phyloP scores from a whole-genome alignment of 1,140 invertebrate species.

The Magallana gigas region DNA sequence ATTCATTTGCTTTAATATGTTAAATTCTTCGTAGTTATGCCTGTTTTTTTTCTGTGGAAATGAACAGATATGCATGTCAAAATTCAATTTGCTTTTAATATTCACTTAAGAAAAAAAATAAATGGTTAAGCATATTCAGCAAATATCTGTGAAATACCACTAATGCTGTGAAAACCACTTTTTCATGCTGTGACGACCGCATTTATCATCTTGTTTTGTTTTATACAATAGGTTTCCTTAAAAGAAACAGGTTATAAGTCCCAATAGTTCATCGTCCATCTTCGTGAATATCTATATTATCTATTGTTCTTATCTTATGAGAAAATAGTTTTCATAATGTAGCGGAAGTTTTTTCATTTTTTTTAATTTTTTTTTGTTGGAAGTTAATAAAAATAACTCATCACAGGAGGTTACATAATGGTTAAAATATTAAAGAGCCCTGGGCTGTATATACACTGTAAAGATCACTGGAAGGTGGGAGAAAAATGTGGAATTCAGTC shows the following conservation, averaged over 20 bases:
- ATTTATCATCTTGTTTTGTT: constrained; percentile 1
- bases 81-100: background rate
- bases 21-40: no score
- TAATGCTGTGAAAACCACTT: background rate
- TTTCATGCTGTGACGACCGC: background rate
- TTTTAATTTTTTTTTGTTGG: background rate
- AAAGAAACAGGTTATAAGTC: background rate
- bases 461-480: background rate
- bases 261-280: constrained; percentile 1
- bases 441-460: background rate
- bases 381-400: constrained; percentile 1
- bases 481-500: constrained; percentile 16
- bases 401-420: constrained; percentile 4
- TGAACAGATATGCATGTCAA: no score
- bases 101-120: background rate
- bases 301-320: background rate
- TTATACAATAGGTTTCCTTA: background rate
- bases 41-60: no score
- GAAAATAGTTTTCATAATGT: constrained; percentile 19
- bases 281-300: background rate
- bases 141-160: background rate
- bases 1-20: no score
- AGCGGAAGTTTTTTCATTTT: no score
- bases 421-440: background rate
- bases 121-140: no score